Base-by-base conservation (phyloP, 2,113 vertebrate species). In the Sterna hirundo region DNA sequence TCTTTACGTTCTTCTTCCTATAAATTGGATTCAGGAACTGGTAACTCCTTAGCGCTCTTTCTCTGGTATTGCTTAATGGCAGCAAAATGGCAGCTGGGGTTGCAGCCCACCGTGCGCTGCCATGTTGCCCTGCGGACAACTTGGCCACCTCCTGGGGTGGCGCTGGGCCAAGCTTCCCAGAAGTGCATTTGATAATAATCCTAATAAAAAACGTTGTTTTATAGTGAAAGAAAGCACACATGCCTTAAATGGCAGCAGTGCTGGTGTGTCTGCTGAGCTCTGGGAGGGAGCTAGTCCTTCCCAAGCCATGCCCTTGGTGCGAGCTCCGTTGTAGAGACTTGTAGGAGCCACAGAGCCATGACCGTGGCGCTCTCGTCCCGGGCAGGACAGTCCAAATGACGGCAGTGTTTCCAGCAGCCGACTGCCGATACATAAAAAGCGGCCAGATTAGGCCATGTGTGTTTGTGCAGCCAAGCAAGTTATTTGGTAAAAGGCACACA, bases 271-370 rank as follows among this genome's bases (percentile, higher is more conserved):
- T 74, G 47, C 58, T 38, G 60, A 64, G 27, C 36, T 60, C 32
- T 1, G 0, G 13, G 52, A 47, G 23, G 62, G 32, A 83, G 68
- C 13, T 57, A 58, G 38, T 42, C 62, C 34, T 52, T 72, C 36
- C 62, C 3, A 3, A 52, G 58, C 34, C 6, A 1, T 58, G 27
- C 14, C 15, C 34, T 32, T 8, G 11, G 12, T 62, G 47, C 3
- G 7, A 40, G 55, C n/a, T 58, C 32, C 2, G 0, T 16, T n/a
- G 42, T 7, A 51, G 61, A n/a, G 36, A 9, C n/a, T 62, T 2
- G 6, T n/a, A 64, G 38, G 11, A 38, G 17, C 40, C 30, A 25
- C 34, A 15, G 55, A 36, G 36, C 69, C 8, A 4, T 30, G 74
- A 26, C 14, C 40, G 9, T 58, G 36, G 34, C 26, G 5, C 10